These are phyloP conservation scores for Psittacula echo DNA, from an alignment of 2,797 vertebrate species.

Conservation along the genomic window DNA sequence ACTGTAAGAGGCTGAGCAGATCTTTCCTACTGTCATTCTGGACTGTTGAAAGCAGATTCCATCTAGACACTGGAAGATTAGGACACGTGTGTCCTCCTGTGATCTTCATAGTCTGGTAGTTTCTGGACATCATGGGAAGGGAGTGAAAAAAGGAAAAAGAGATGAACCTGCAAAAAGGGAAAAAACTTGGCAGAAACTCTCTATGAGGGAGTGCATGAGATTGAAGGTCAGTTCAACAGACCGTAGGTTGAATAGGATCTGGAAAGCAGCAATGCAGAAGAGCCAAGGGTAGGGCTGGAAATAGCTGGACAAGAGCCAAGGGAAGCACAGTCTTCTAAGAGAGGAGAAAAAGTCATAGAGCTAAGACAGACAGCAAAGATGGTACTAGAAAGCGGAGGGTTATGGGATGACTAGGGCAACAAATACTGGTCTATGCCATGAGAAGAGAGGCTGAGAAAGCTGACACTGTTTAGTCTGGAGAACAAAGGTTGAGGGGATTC, in stretches of 20 bases:
- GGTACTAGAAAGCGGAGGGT: neutral
- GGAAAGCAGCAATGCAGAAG: neutral
- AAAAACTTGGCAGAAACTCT: neutral
- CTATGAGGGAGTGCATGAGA: neutral
- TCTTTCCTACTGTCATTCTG: neutral
- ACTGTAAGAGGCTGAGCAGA: neutral
- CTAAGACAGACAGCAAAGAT: neutral
- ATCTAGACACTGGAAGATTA: neutral
- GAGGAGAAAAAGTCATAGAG: neutral
- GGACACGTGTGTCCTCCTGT: neutral
- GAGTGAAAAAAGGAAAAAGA: neutral
- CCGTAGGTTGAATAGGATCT: neutral
- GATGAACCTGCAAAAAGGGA: neutral
- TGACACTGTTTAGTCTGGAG: neutral
- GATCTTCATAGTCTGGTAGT: neutral
- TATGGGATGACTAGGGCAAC: neutral
- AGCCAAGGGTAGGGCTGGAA: neutral
- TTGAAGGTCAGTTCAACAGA: neutral
- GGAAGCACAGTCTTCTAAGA: neutral
- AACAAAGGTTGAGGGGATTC: neutral
- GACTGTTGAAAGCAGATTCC: neutral
- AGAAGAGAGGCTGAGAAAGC: neutral
- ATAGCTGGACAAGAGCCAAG: neutral
- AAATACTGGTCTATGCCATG: neutral
- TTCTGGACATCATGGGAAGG: neutral